Evolutionary conservation across 2,888 invertebrate genomes (phyloP), one percentile per base, ranked within the genome.

Genomic region (Cyclophora punctaria): DNA sequence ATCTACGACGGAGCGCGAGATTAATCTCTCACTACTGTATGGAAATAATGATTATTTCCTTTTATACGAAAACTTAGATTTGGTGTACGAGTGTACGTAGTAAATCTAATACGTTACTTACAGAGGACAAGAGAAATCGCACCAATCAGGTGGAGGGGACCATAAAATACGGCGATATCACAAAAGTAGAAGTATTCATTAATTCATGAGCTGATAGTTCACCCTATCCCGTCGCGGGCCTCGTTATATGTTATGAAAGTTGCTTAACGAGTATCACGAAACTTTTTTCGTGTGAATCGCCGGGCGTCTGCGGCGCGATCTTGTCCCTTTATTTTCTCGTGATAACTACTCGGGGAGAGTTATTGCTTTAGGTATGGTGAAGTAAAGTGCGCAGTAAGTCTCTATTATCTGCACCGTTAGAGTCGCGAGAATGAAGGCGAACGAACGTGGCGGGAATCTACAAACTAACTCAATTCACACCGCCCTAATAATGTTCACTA

Each of bases 321-420:
- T 54, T 20, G 50, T 46, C 49, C 48, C 47, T 48, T 44, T 7
- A 69, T 72, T 75, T 69, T 69, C 71, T 69, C 66, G 69, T 73
- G 74, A 68, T 73, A 83, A 81, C 80, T 83, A 78, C 78, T 75
- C 72, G 54, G 63, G 45, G 66, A 75, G 78, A 83, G 71, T 85
- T 84, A 86, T 84, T 76, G 78, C 80, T 75, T 71, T 81, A 79
- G 78, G 81, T 83, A 82, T 79, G 71, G 78, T 60, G 72, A 65
- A 80, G 81, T 85, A 83, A 85, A 87, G 83, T 82, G 81, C 80
- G 80, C 84, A 80, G 83, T 86, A 87, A 86, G 83, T 86, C 85
- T 85, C 83, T 81, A 86, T 86, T 86, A 86, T 86, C 83, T 82
- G 69, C 80, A 78, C 83, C 80, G 84, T 85, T 85, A 86, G 80